phyloP scores from a whole-genome alignment of 2,113 vertebrate genomes.

The Bagarius yarrelli region DNA sequence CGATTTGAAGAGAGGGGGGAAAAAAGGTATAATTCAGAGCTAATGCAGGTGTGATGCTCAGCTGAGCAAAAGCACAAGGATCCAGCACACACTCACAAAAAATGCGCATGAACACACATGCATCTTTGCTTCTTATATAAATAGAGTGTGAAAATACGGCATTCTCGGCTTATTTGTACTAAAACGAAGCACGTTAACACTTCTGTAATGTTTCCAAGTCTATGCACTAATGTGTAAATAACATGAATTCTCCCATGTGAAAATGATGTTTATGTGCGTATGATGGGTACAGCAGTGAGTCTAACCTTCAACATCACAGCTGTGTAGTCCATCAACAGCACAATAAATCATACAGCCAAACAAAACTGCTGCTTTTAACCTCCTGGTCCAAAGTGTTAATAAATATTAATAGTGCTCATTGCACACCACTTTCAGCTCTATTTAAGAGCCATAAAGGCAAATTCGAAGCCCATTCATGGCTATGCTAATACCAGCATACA shows the following conservation, averaged over 20 bases:
- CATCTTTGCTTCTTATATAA: neutral
- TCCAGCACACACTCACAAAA: slow-evolving; percentile 9
- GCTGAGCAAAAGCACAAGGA: slow-evolving; percentile 38
- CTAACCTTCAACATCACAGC: slow-evolving; percentile 47
- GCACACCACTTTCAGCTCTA: slow-evolving; percentile 51
- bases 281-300: slow-evolving; percentile 22
- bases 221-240: slow-evolving; percentile 23
- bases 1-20: slow-evolving; percentile 51
- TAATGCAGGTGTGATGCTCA: slow-evolving; percentile 57
- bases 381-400: slow-evolving; percentile 51
- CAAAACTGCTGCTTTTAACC: slow-evolving; percentile 51
- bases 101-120: neutral
- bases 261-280: slow-evolving; percentile 3
- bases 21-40: slow-evolving; percentile 55
- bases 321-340: slow-evolving; percentile 43
- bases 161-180: neutral
- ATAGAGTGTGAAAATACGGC: neutral
- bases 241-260: slow-evolving; percentile 3
- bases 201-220: neutral
- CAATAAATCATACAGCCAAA: slow-evolving; percentile 53
- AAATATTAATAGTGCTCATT: slow-evolving; percentile 58
- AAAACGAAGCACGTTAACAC: neutral
- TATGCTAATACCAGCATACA: slow-evolving; percentile 27
- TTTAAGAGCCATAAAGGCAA: slow-evolving; percentile 50
- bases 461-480: slow-evolving; percentile 31